A percentile compares a stretch with the other conserved stretches of the same genome.
These are phyloP conservation scores for Holcopasites calliopsidis DNA, from an alignment of 1,140 invertebrate genomes.

Conservation along the genomic window DNA sequence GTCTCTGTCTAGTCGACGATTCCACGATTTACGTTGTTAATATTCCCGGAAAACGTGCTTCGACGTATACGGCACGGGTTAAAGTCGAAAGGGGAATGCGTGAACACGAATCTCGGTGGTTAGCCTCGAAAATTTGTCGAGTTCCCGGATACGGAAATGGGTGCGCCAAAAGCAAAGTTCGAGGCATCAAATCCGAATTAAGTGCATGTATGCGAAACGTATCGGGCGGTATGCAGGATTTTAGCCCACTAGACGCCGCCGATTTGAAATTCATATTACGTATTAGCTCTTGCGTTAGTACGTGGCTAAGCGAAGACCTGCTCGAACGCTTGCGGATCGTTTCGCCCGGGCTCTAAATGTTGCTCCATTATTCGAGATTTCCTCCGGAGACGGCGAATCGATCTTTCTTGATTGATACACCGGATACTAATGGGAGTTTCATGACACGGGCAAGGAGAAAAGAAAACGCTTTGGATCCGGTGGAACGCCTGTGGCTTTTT, in stretches of 20 bases:
- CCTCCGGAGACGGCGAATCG: background rate
- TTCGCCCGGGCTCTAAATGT: background rate
- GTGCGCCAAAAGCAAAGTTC: background rate
- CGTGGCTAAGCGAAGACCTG: too few species aligned
- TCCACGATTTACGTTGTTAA: too few species aligned
- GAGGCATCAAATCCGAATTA: conserved; percentile 37
- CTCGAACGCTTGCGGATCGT: background rate
- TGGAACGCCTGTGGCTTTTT: conserved; percentile 2
- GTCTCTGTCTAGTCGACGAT: too few species aligned
- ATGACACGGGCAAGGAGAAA: background rate
- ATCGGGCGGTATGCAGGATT: conserved; percentile 22
- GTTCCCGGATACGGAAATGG: conserved; percentile 14
- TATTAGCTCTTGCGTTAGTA: background rate
- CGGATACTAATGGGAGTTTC: conserved; percentile 22
- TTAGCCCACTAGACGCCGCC: conserved; percentile 12
- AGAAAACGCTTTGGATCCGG: background rate
- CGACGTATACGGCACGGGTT: background rate
- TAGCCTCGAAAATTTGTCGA: background rate
- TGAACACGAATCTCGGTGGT: background rate
- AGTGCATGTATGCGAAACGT: conserved; percentile 12
- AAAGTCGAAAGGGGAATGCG: background rate
- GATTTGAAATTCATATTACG: conserved; percentile 47
- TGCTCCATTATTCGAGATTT: conserved; percentile 4
- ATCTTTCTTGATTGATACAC: conserved; percentile 19
- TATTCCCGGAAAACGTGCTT: background rate